Evolutionary conservation across 2,888 invertebrate species (phyloP).

Genomic region (Megamerina dolium): DNA sequence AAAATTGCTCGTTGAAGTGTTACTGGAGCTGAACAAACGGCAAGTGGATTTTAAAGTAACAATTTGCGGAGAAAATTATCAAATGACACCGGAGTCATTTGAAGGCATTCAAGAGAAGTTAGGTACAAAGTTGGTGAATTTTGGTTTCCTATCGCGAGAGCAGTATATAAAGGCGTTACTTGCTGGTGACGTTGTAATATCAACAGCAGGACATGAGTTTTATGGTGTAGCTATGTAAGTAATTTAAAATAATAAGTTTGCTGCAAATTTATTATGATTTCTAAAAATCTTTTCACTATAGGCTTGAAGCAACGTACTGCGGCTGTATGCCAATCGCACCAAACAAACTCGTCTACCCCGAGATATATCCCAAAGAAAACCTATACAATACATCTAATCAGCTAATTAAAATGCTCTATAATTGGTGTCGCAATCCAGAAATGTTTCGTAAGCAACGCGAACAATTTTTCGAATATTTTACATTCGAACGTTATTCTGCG

Average conservation of each 20-base stretch:
- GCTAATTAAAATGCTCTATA: slow-evolving; percentile 53
- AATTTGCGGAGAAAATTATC: slow-evolving; percentile 59
- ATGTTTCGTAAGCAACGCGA: slow-evolving; percentile 44
- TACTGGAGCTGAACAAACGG: slow-evolving; percentile 52
- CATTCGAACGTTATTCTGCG: slow-evolving; percentile 48
- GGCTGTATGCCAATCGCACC: slow-evolving; percentile 69
- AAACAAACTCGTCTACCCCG: slow-evolving; percentile 64
- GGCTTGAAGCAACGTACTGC: slow-evolving; percentile 63
- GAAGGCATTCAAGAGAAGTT: slow-evolving; percentile 51
- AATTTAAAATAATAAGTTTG: neutral
- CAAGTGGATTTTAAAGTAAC: slow-evolving; percentile 54
- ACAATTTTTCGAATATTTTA: slow-evolving; percentile 43
- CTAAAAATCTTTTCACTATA: slow-evolving; percentile 30
- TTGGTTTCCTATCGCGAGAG: slow-evolving; percentile 56
- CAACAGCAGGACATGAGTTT: slow-evolving; percentile 70
- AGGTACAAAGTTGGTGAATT: slow-evolving; percentile 52
- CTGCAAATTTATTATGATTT: neutral
- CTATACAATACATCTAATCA: slow-evolving; percentile 57
- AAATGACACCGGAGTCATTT: slow-evolving; percentile 58
- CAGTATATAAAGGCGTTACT: slow-evolving; percentile 56
- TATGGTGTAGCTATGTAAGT: slow-evolving; percentile 69
- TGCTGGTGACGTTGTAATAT: slow-evolving; percentile 60
- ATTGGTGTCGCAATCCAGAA: slow-evolving; percentile 52
- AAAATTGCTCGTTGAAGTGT: slow-evolving; percentile 56
- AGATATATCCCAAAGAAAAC: slow-evolving; percentile 60